Base-by-base conservation (phyloP, 2,797 vertebrate species). In the Gila robusta region DNA sequence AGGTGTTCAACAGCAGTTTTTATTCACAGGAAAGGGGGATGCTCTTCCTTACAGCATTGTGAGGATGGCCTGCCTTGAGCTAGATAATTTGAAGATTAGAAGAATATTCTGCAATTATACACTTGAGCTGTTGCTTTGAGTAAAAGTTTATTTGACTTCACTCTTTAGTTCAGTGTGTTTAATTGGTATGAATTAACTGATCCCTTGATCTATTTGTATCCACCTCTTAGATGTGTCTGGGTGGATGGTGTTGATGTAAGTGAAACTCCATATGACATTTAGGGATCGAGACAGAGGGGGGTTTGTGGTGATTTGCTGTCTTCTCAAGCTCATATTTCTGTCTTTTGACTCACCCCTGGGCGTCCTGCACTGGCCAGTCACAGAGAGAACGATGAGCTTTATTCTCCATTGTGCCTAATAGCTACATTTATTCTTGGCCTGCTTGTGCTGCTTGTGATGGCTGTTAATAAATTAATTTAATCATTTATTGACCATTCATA, bases 201-300 rank as follows among this genome's bases (percentile, higher is more conserved):
- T 32, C 26, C 62, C 62, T 17, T 32, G 64, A 66, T 56, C 19
- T 54, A 6, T 76, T 54, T 35, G 35, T 23, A 37, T 59, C 76
- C 32, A 35, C 37, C 73, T 10, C 81, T 23, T 32, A 44, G 37
- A 77, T 79, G 67, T 78, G 41, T 84, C 76, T 4, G 28, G 41
- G 17, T 35, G n/a, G 32, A 44, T 67, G n/a, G 39, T 73, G 76
- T 82, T 44, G 49, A 70, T 49, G 21, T 72, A 84, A 83, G 39
- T 73, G 77, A 85, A 64, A 73, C 84, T 78, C 21, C 0, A 56
- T 23, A 69, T 83, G 82, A 87, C 87, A 85, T 90, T 90, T 88
- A 59, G 83, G 23, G 32, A 76, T 32, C 3, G 52, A 73, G 62
- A 44, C 35, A 2, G 39, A 39, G 12, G 78, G 56, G 52, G 78